These are phyloP conservation scores for Harpagoxenus sublaevis DNA, from an alignment of 2,888 invertebrate species.

Conservation along the genomic window DNA sequence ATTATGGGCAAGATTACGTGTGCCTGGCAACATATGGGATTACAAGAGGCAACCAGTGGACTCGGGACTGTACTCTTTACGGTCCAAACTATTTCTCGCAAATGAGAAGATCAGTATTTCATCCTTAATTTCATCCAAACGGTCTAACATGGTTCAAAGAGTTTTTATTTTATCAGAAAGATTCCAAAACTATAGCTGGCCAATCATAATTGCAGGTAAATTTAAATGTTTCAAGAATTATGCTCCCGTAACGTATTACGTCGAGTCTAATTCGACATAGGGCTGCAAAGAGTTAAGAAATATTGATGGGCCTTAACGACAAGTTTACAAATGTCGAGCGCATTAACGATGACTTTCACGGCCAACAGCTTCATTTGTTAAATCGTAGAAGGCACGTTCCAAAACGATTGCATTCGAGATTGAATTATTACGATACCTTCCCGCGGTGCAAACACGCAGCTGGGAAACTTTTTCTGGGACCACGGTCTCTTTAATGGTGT, in stretches of 20 bases:
- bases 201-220: neutral
- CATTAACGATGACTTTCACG: conserved; percentile 13
- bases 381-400: neutral
- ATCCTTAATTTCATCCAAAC: neutral
- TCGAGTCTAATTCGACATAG: neutral
- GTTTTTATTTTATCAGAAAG: too few species aligned
- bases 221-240: neutral
- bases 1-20: conserved; percentile 7
- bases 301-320: neutral
- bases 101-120: neutral
- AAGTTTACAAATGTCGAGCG: neutral
- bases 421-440: conserved; percentile 22
- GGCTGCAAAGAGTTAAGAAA: neutral
- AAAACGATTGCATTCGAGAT: neutral
- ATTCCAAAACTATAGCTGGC: neutral
- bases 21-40: neutral
- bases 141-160: too few species aligned
- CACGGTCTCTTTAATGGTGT: conserved; percentile 20
- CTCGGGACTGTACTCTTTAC: neutral
- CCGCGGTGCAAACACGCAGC: neutral
- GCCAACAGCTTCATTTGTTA: neutral
- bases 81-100: neutral
- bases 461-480: neutral
- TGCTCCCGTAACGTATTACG: neutral
- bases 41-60: neutral